Evolutionary conservation across 2,888 invertebrate genomes (phyloP), one percentile per base, ranked within the genome.

Genomic region (Anagyrus pseudococci): DNA sequence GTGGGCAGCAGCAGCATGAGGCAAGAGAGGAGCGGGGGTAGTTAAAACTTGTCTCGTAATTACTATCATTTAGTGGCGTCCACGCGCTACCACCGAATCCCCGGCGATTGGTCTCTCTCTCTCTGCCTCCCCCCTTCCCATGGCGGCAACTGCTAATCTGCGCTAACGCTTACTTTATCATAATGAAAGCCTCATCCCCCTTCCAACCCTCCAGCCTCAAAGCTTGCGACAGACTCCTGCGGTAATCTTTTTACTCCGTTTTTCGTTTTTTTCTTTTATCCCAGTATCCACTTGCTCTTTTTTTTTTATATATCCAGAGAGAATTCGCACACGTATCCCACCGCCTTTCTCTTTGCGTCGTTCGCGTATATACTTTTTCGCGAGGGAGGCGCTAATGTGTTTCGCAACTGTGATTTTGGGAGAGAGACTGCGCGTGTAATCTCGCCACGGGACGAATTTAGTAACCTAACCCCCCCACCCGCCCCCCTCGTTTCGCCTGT

Each of bases 41-140:
- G 75, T 79, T 79, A 79, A 79, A 79, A 78, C 77, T 79, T 79
- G 77, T 76, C 76, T 75, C 75, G 74, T 79, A 79, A 79, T 79
- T 79, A 77, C 76, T 75, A 76, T 77, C 77, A 76, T 78, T 79
- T 75, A 77, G 74, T 72, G 71, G 70, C 70, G 70, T 73, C 71
- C 67, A 1, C n/a, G 22, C 15, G 25, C 7, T 4, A 10, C 40
- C 46, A 49, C 64, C 58, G 62, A 67, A 48, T 67, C 65, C 61
- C 67, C 50, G 47, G 54, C 10, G 49, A 50, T 56, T 33, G 43
- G 23, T 41, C 50, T 44, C 17, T 15, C 26, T n/a, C n/a, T n/a
- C n/a, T n/a, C n/a, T n/a, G n/a, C n/a, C n/a, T n/a, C n/a, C n/a
- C n/a, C n/a, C n/a, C n/a, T n/a, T n/a, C n/a, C n/a, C n/a, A n/a